Conservation (phyloP, 2,888 invertebrate species). For the Rhagonycha lutea region DNA sequence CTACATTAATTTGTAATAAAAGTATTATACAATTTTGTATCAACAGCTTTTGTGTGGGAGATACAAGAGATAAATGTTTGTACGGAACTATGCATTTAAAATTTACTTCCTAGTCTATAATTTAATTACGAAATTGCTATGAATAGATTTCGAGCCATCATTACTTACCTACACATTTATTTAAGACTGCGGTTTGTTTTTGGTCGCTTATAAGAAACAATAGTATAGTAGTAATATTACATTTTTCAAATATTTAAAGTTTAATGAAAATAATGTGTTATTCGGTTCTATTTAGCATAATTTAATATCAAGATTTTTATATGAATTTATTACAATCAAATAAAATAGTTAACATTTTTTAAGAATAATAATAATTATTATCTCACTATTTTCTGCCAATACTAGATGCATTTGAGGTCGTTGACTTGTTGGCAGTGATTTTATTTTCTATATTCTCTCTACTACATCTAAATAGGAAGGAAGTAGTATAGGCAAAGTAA, state of each 20-base stretch:
- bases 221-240: not conserved
- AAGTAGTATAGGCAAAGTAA: not conserved
- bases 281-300: not conserved
- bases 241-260: not conserved
- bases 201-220: not conserved
- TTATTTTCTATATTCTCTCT: not conserved
- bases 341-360: not conserved
- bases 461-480: not conserved
- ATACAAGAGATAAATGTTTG: not conserved
- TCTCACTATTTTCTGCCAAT: not conserved
- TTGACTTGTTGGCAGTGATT: not conserved
- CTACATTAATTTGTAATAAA: not conserved
- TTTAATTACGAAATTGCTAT: not conserved
- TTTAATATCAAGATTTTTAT: not conserved
- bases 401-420: not conserved
- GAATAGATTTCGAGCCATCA: not conserved
- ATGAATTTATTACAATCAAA: not conserved
- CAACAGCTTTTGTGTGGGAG: not conserved
- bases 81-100: not conserved
- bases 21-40: not conserved
- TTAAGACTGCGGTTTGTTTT: not conserved
- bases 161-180: not conserved
- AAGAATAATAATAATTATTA: not conserved
- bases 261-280: not conserved
- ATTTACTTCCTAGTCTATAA: not conserved